Evolutionary conservation across 2,113 vertebrate genomes (phyloP).

Genomic region (Atrichornis clamosus): DNA sequence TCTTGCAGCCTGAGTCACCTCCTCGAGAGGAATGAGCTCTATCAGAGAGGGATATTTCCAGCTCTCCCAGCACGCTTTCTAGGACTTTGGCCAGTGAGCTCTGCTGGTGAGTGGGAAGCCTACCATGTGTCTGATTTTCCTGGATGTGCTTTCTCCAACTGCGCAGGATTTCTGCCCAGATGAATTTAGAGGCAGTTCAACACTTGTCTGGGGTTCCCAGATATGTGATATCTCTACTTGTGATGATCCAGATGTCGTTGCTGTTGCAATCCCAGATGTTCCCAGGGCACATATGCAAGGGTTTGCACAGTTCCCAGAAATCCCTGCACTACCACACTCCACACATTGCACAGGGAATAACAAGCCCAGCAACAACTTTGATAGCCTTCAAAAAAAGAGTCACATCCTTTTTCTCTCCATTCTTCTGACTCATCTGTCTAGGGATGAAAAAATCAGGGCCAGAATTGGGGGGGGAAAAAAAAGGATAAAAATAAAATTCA

Average conservation of each 20-base stretch:
- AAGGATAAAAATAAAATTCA: background rate
- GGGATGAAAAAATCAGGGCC: background rate
- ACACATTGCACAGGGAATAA: background rate
- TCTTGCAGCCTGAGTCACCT: conserved; percentile 2
- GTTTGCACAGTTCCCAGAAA: background rate
- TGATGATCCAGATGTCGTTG: background rate
- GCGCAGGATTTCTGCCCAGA: background rate
- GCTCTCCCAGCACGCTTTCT: conserved; percentile 49
- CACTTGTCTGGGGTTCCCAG: conserved; percentile 27
- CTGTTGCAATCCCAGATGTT: background rate
- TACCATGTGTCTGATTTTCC: conserved; percentile 48
- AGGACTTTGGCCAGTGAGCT: conserved; percentile 52
- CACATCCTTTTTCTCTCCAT: background rate
- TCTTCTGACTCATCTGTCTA: background rate
- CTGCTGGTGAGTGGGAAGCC: conserved; percentile 47
- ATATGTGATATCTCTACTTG: background rate
- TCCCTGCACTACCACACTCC: background rate
- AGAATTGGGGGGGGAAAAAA: background rate
- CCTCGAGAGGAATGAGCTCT: background rate
- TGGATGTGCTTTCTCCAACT: conserved; percentile 49
- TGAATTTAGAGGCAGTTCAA: conserved; percentile 11
- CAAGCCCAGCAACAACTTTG: background rate
- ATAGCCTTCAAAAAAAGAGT: background rate
- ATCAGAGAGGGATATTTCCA: background rate
- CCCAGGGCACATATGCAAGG: background rate